Evolutionary conservation across 2,113 vertebrate species (phyloP), one percentile per base, ranked within the genome.

Genomic region (Corythoichthys haematopterus): DNA sequence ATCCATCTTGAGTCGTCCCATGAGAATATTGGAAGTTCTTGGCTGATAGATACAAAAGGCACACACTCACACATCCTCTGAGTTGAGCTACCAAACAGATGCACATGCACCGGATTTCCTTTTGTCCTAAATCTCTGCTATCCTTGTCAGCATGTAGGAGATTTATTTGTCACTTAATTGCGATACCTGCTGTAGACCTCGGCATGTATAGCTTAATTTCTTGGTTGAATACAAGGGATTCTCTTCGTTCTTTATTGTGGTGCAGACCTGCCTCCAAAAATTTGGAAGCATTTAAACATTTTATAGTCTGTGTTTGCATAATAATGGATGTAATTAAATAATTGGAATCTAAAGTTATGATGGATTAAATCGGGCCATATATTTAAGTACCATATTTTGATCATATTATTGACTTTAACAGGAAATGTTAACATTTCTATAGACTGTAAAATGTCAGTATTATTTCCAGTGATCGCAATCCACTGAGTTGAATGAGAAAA

Each of bases 71-170:
- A 67, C 37, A 65, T 65, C 57, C 66, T 36, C 67, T 55, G 6
- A 75, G 68, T 52, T 71, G 72, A 86, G 62, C 77, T 76, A 28
- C 72, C 76, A n/a, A 75, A 62, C 84, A 85, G 81, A 87, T 74
- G 75, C 58, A 70, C 51, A 28, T 40, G 79, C 70, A 78, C 70
- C 52, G 76, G 83, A 84, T 83, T 87, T 85, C 82, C 80, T 73
- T 69, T 62, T 64, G 50, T 82, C 71, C 71, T 58, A 69, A 46
- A 53, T 74, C 72, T 78, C 58, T 67, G 51, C 76, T 78, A 70
- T 70, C 73, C 33, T 62, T 69, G 75, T 87, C 81, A 74, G 72
- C 16, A 0, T 8, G 0, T 45, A 28, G 20, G 35, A 69, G 69
- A 83, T 33, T 83, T 78, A 83, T 60, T 65, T 45, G 43, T 33